phyloP scores from a whole-genome alignment of 2,888 invertebrate species.

The Drosophila anceps region DNA sequence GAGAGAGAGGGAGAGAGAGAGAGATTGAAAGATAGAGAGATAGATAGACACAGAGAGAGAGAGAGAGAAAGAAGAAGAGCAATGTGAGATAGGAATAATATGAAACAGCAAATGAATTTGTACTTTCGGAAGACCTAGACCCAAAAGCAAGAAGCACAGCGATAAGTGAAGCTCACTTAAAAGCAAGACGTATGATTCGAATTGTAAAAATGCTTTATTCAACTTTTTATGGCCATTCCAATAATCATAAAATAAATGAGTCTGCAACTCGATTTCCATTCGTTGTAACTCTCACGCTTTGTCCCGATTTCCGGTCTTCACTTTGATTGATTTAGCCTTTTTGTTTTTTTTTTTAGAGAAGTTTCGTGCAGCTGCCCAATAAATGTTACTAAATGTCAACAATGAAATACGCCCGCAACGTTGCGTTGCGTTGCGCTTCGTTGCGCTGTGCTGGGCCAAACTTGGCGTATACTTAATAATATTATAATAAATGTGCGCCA shows the following conservation, averaged over 20 bases:
- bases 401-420: conserved; percentile 42
- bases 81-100: neutral
- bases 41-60: neutral
- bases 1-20: neutral
- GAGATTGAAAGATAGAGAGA: neutral
- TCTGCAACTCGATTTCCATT: neutral
- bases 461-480: conserved; percentile 65
- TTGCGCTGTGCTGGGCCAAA: conserved; percentile 18
- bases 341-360: conserved; percentile 10
- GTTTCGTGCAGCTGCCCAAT: conserved; percentile 57
- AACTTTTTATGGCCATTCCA: conserved; percentile 2
- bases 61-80: neutral
- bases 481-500: conserved; percentile 55
- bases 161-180: neutral
- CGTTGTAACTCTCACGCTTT: too few relatives aligned
- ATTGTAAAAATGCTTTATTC: neutral
- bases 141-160: neutral
- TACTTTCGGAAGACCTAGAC: neutral
- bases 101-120: neutral
- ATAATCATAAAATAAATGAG: conserved; percentile 17
- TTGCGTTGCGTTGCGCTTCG: conserved; percentile 3
- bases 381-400: conserved; percentile 63
- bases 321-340: conserved; percentile 29
- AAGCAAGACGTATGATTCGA: neutral
- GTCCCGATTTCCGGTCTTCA: conserved; percentile 3